Base-by-base conservation (phyloP, 2,797 vertebrate species). In the Sebastes cheni region DNA sequence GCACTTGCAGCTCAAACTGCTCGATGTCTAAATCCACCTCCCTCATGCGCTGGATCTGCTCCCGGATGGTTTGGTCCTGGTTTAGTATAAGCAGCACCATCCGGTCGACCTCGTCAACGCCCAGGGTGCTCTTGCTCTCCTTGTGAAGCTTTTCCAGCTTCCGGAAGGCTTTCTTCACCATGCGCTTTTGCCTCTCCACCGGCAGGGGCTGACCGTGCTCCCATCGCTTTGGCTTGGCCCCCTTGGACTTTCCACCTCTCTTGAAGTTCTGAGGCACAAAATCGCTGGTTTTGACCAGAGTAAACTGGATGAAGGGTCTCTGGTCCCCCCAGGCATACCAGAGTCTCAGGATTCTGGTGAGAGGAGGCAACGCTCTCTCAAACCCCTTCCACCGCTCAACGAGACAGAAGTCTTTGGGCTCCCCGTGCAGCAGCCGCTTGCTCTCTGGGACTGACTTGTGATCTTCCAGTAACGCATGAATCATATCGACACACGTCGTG, bases 301-400 rank as follows among this genome's bases (percentile, higher is more conserved):
- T 91, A 72, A 99, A 99, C 67, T 96, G 95, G 88, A 99, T 95
- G 64, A 96, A 97, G 56, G 96, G 89, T 76, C 95, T 96, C 86
- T 99, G 97, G 54, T 98, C 97, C 0, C 98, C 98, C 98, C 98
- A 99, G 0, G 97, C 97, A 10, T 96, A 96, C 97, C 97, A 99
- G 36, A 99, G 95, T 80, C 97, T 95, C 64, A 99, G 92, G 81
- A 99, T 98, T 77, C 97, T 97, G 30, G 97, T 98, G 14, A 97
- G 94, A 0, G 98, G 97, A 18, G 98, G 98, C 87, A 99, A 88
- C 0, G 95, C 96, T 64, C 98, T 90, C 88, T 99, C 98, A 0
- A 98, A 98, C 4, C 97, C 97, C 88, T 96, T 97, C 98, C 98
- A 99, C 81, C 96, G 95, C 91, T 99, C 98, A 2, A 98, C 86